These are phyloP conservation scores for Portunus trituberculatus DNA, from an alignment of 1,140 invertebrate genomes.

Conservation along the genomic window DNA sequence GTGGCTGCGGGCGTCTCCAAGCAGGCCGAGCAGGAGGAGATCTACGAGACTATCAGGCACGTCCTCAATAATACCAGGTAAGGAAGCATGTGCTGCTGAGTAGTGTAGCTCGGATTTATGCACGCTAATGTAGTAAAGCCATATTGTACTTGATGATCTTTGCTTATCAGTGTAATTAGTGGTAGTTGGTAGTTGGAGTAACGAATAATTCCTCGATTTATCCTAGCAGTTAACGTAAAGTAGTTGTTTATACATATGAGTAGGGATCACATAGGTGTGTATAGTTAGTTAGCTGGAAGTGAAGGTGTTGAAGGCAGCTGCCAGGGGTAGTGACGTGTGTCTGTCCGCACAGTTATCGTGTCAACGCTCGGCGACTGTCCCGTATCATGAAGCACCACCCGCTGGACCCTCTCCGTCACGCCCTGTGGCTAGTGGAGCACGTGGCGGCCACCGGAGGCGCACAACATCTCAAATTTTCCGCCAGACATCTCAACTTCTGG, in stretches of 20 bases:
- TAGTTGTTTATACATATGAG: no score
- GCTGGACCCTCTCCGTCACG: constrained; percentile 62
- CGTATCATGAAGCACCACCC: constrained; percentile 52
- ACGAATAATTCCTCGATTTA: no score
- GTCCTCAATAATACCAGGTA: constrained; percentile 78
- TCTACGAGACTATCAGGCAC: constrained; percentile 77
- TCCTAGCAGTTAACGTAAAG: neutral
- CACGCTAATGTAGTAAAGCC: no score
- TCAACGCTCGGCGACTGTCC: constrained; percentile 50
- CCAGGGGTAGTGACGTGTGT: no score
- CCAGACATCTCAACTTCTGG: constrained; percentile 73
- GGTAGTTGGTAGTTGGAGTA: no score
- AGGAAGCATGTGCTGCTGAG: neutral
- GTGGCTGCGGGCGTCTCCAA: constrained; percentile 79
- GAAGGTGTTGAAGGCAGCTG: no score
- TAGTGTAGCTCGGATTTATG: no score
- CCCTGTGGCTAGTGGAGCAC: constrained; percentile 76
- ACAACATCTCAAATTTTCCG: constrained; percentile 65
- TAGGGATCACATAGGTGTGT: no score
- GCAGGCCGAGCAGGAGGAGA: constrained; percentile 78
- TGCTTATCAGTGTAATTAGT: no score
- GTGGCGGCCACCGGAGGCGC: constrained; percentile 68
- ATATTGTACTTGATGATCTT: no score
- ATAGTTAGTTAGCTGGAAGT: no score
- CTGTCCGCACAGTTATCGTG: constrained; percentile 61